phyloP scores from a whole-genome alignment of 2,888 invertebrate species.

The Drosophila pseudotalamancana region DNA sequence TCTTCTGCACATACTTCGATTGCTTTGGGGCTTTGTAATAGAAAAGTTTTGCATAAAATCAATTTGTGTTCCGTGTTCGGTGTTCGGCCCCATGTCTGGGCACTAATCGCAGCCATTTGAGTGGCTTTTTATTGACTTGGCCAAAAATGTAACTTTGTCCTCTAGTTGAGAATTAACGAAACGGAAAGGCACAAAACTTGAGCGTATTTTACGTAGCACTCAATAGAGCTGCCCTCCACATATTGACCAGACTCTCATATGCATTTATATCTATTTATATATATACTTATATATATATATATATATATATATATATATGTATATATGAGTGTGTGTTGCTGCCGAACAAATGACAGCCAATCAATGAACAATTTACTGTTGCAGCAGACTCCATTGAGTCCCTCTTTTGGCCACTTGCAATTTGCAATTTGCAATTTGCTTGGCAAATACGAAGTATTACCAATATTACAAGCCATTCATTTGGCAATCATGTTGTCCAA shows the following conservation, averaged over 20 bases:
- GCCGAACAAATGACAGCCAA: conserved; percentile 50
- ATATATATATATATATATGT: conserved; percentile 8
- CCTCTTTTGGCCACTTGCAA: background rate
- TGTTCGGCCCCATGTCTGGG: conserved; percentile 28
- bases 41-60: conserved; percentile 74
- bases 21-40: conserved; percentile 25
- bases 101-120: conserved; percentile 71
- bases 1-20: conserved; percentile 8
- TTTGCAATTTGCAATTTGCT: conserved; percentile 56
- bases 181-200: conserved; percentile 27
- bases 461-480: conserved; percentile 73
- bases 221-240: conserved; percentile 9
- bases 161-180: conserved; percentile 18
- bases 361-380: conserved; percentile 73
- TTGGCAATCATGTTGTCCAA: conserved; percentile 68
- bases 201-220: conserved; percentile 7
- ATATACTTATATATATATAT: background rate
- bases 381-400: conserved; percentile 30
- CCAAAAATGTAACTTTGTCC: conserved; percentile 43
- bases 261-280: background rate
- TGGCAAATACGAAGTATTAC: conserved; percentile 28
- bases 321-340: too few relatives aligned
- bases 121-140: conserved; percentile 67
- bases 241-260: background rate
- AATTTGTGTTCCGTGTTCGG: conserved; percentile 61